Conservation (phyloP, 2,113 vertebrate genomes). For the Sander vitreus region DNA sequence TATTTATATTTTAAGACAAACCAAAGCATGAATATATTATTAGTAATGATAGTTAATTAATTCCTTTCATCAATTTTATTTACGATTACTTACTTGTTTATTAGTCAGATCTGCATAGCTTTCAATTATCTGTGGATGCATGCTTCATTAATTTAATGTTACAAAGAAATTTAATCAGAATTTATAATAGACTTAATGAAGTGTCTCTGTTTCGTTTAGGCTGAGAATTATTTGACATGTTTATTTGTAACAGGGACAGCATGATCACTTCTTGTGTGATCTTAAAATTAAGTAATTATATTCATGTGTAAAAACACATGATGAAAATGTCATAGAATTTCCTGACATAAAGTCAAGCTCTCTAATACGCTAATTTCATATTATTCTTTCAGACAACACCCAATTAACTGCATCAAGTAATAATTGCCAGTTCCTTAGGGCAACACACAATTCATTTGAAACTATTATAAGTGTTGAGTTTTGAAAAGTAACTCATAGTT, state of each 20-base stretch:
- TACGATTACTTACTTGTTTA: slow-evolving; percentile 74
- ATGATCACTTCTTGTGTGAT: slow-evolving; percentile 21
- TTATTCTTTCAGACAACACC: slow-evolving; percentile 41
- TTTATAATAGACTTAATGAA: slow-evolving; percentile 76
- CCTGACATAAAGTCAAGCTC: slow-evolving; percentile 14
- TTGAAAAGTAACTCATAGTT: too few species aligned
- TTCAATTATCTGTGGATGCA: slow-evolving; percentile 76
- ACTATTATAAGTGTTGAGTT: slow-evolving; percentile 18
- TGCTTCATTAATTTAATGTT: slow-evolving; percentile 78
- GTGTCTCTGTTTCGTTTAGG: slow-evolving; percentile 69
- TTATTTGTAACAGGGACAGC: slow-evolving; percentile 56
- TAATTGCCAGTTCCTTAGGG: slow-evolving; percentile 58
- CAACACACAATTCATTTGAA: slow-evolving; percentile 40
- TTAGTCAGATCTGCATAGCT: slow-evolving; percentile 73
- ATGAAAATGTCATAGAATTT: slow-evolving; percentile 7
- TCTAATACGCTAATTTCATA: slow-evolving; percentile 40
- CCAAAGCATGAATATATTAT: slow-evolving; percentile 62
- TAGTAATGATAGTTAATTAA: slow-evolving; percentile 73
- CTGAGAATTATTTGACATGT: slow-evolving; percentile 65
- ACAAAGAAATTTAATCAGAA: slow-evolving; percentile 74
- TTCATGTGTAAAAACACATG: background rate
- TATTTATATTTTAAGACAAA: slow-evolving; percentile 60
- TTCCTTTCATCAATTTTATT: slow-evolving; percentile 63
- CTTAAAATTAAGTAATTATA: slow-evolving; percentile 17
- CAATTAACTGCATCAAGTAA: slow-evolving; percentile 59